Evolutionary conservation across 2,888 invertebrate genomes (phyloP), one percentile per base, ranked within the genome.

Genomic region (Parapristionchus giblindavisi): DNA sequence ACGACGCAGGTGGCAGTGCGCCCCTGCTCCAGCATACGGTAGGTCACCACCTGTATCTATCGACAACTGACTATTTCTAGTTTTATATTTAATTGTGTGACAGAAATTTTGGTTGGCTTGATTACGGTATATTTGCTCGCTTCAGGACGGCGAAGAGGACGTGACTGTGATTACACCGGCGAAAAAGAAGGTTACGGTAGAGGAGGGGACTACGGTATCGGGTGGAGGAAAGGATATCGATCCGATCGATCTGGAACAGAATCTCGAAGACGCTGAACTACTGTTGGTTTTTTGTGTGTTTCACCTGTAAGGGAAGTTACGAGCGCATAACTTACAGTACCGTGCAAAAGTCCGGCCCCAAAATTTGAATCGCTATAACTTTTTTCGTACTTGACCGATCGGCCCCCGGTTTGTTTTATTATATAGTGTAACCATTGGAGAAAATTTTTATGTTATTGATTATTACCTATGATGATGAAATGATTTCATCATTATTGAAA

Each of bases 111-210:
- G 54, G 24, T 6, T n/a, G 2, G 54, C 3, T 21, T 27, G n/a
- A 27, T 54, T 21, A 54, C 2, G 11, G 29, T 27, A 27, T 24
- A 3, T 27, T 8, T 21, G 14, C 32, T 32, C 34, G 14, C n/a
- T 66, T n/a, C 17, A 66, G 66, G 66, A 66, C 34, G 66, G 66
- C 32, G 66, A 66, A 17, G 66, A 66, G 21, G 66, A 66, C 29
- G 66, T 66, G 2, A 51, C 66, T 27, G 66, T 66, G 6, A 36
- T 51, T 17, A 43, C 65, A 5, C 32, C 34, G 27, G 54, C 36
- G 1, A 36, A 27, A 27, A 71, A 56, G 29, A 17, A 43, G 36
- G 36, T 27, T 8, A 38, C 38, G 3, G 71, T 34, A 0, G 54
- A 27, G 38, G 56, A 56, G 29, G 32, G 56, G 36, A 54, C 32